Evolutionary conservation across 2,888 invertebrate genomes (phyloP).

Genomic region (Catocala fraxini): DNA sequence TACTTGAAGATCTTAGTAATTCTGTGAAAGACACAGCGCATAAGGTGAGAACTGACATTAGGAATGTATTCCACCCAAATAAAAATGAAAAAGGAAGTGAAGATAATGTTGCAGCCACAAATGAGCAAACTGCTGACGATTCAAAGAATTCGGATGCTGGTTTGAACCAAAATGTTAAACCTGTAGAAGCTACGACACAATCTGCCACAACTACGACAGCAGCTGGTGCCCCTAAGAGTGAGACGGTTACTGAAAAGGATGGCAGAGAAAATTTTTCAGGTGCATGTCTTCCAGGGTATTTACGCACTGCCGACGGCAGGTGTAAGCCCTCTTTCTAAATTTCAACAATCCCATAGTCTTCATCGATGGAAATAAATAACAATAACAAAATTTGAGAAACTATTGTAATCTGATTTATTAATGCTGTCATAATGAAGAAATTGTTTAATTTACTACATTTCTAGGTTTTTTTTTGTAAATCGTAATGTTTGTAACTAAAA

Average conservation of each 20-base stretch:
- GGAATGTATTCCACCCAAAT: constrained; percentile 46
- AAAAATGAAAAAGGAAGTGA: constrained; percentile 31
- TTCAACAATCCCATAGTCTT: constrained; percentile 4
- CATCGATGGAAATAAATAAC: too few relatives aligned
- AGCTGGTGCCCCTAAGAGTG: not conserved
- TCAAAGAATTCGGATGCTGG: not conserved
- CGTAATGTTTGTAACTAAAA: too few relatives aligned
- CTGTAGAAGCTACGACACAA: constrained; percentile 2
- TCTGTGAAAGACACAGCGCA: constrained; percentile 48
- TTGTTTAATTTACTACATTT: too few relatives aligned
- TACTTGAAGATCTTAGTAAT: constrained; percentile 59
- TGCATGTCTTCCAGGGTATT: constrained; percentile 67
- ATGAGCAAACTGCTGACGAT: constrained; percentile 1
- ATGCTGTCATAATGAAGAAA: too few relatives aligned
- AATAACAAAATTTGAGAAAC: not conserved
- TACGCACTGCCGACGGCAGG: constrained; percentile 72
- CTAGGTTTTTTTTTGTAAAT: too few relatives aligned
- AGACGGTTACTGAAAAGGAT: constrained; percentile 52
- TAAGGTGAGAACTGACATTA: constrained; percentile 56
- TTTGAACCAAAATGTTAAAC: not conserved
- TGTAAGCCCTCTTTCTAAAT: constrained; percentile 65
- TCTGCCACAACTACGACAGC: constrained; percentile 4
- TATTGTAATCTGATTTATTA: too few relatives aligned
- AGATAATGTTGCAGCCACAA: constrained; percentile 14
- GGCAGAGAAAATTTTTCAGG: constrained; percentile 71